phyloP scores from a whole-genome alignment of 2,113 vertebrate genomes.

The Dascyllus trimaculatus region DNA sequence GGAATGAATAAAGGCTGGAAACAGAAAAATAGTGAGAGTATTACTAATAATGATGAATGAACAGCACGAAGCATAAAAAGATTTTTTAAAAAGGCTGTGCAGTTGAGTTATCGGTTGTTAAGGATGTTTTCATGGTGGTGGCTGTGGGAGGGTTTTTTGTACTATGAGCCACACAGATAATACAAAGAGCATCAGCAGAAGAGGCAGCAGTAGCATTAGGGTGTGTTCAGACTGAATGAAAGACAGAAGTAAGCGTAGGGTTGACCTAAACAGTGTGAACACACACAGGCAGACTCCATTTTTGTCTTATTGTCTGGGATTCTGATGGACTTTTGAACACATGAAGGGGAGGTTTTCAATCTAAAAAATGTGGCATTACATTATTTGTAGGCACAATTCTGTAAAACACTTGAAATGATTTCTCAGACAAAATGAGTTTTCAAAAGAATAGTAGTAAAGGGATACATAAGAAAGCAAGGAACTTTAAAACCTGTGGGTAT shows the following conservation, averaged over 20 bases:
- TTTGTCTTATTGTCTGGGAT: no score
- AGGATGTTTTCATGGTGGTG: background rate
- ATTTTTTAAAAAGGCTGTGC: background rate
- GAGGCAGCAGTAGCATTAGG: no score
- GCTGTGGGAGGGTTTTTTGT: background rate
- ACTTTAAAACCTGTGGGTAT: no score
- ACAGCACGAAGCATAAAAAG: background rate
- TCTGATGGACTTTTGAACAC: no score
- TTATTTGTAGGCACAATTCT: background rate
- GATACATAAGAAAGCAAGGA: background rate
- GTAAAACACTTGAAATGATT: no score
- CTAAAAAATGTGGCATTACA: background rate
- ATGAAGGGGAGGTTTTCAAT: background rate
- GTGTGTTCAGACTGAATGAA: background rate
- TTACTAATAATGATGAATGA: background rate
- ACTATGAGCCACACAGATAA: constrained; percentile 1
- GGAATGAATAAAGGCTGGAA: background rate
- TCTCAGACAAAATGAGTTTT: no score
- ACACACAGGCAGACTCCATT: no score
- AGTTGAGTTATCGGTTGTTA: background rate
- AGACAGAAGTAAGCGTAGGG: background rate
- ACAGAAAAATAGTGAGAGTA: background rate
- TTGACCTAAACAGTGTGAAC: background rate
- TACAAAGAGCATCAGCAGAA: background rate
- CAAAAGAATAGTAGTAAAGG: no score